These are phyloP conservation scores for Apaloderma vittatum DNA, from an alignment of 2,113 vertebrate species.

Conservation along the genomic window DNA sequence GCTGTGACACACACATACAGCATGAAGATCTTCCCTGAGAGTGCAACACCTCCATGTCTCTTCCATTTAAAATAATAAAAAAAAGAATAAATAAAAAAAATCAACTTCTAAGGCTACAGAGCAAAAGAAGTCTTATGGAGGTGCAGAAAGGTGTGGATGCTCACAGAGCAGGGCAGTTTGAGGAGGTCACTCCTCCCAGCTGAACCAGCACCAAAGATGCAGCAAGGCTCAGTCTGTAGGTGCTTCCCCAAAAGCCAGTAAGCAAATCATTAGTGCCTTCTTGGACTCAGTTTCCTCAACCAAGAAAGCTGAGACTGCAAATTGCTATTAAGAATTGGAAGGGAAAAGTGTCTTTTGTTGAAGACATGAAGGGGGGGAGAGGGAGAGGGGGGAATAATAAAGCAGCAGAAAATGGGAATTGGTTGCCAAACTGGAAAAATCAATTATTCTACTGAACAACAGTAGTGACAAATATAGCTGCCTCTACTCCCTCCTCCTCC, in stretches of 20 bases:
- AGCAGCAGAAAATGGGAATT: constrained; percentile 43
- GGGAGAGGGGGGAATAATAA: background rate
- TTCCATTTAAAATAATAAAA: background rate
- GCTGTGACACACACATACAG: background rate
- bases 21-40: background rate
- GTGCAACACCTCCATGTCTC: background rate
- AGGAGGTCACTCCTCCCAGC: background rate
- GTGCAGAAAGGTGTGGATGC: background rate
- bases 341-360: constrained; percentile 32
- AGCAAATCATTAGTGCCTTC: background rate
- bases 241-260: background rate
- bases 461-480: constrained; percentile 70
- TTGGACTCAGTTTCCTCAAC: background rate
- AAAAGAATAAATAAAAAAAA: background rate
- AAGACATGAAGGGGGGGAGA: background rate
- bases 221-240: background rate
- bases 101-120: background rate
- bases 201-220: background rate
- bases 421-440: constrained; percentile 71
- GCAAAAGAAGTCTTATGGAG: background rate
- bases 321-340: constrained; percentile 25
- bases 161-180: background rate
- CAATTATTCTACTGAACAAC: constrained; percentile 69
- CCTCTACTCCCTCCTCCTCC: constrained; percentile 63
- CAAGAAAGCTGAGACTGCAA: constrained; percentile 49